Base-by-base conservation (phyloP, 2,888 invertebrate genomes). In the Cerceris ruficornis region DNA sequence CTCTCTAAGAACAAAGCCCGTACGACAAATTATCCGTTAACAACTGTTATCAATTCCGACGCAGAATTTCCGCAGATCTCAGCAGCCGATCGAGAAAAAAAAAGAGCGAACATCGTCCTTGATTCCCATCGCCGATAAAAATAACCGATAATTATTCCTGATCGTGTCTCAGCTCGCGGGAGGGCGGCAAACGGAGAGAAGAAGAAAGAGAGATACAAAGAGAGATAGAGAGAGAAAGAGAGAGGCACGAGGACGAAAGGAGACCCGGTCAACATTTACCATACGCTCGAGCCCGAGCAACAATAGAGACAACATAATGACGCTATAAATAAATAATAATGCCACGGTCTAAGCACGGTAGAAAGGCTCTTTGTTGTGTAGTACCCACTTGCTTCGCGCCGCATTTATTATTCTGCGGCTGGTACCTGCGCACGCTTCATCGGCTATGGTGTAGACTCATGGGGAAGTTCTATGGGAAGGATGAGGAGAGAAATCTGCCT, bases 301-400 rank as follows among this genome's bases (percentile, higher is more conserved):
- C 88, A 90, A 89, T 86, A 81, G 88, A 86, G 88, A 89, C 88
- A 89, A 88, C 86, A 88, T 90, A 91, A 91, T 90, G 90, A 89
- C 86, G 88, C 90, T 87, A 90, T 90, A 90, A 90, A 91, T 90
- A 90, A 91, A 90, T 87, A 89, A 90, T 89, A 88, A 89, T 90
- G 87, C 85, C 85, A 84, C 81, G 81, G 81, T 88, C 82, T 83
- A 80, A 80, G 80, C 84, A 65, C 80, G 77, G 71, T 83, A 83
- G 85, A 80, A 86, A 85, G 82, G 81, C 75, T 83, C 71, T 77
- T 77, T 66, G 77, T 66, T 68, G 71, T 59, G 54, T 64, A 42
- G 70, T 46, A 67, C 75, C 75, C 62, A 71, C 74, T 77, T 69
- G 71, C 75, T 39, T 68, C 72, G 73, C 75, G 76, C 62, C 46